Conservation (phyloP, 2,888 invertebrate genomes). For the Glaucopsyche alexis region DNA sequence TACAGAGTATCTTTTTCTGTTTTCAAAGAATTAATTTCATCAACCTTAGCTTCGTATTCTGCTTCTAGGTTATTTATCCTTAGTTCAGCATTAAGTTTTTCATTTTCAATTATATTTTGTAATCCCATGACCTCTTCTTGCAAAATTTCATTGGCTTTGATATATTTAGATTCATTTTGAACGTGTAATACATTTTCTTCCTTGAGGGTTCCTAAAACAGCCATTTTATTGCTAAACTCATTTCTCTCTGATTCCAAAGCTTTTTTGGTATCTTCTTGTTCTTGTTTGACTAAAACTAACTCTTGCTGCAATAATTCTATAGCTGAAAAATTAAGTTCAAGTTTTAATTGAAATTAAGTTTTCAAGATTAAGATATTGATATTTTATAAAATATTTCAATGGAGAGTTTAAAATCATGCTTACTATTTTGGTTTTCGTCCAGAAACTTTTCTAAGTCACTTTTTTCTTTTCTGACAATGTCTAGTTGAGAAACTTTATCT, state of each 20-base stretch:
- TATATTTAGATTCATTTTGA: not conserved
- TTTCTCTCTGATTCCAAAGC: not conserved
- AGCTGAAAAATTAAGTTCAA: not conserved
- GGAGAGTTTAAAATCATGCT: not conserved
- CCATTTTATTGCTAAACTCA: not conserved
- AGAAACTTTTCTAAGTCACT: not conserved
- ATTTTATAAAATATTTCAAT: too few relatives aligned
- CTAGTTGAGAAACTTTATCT: not conserved
- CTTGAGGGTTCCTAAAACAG: not conserved
- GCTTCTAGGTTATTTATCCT: not conserved
- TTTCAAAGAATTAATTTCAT: constrained; percentile 18
- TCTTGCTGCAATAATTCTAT: not conserved
- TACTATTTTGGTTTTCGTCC: not conserved
- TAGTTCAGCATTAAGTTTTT: constrained; percentile 28
- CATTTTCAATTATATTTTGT: not conserved
- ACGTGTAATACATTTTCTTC: not conserved
- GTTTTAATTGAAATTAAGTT: not conserved
- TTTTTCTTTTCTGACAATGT: not conserved
- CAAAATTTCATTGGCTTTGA: not conserved
- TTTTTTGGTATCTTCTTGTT: not conserved
- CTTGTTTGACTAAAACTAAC: not conserved
- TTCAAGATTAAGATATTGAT: not conserved
- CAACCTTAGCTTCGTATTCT: not conserved
- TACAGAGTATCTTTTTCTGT: constrained; percentile 29
- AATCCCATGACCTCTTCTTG: not conserved